Base-by-base conservation (phyloP, 2,797 vertebrate species). In the Margarornis squamiger region DNA sequence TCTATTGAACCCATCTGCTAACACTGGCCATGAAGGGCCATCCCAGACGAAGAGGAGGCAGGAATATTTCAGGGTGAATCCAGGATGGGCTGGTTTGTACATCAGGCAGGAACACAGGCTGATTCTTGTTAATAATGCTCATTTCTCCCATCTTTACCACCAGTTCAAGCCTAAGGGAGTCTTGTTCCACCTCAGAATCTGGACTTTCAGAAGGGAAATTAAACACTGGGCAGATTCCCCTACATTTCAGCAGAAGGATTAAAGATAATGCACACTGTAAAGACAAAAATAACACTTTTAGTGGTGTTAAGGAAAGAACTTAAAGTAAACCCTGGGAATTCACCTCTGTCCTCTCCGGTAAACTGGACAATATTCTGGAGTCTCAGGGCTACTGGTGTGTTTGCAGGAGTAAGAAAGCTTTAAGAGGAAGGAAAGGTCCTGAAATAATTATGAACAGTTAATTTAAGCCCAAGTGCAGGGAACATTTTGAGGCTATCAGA, bases 241-340 rank as follows among this genome's bases (percentile, higher is more conserved):
- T 26, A 29, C 43, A 19, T 58, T 84, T 67, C 59, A 67, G 45
- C 30, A 88, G 32, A 59, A 63, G 18, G 14, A 75, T 61, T 77
- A 55, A 43, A 58, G 36, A 72, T 24, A 58, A 71, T 0, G 1
- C 5, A 67, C 9, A 0, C 0, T 27, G 10, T 32, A 32, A 71
- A 59, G 32, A 55, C 10, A 63, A 32, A 66, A 78, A 59, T 4
- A 71, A 77, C 11, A 6, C 38, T 84, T 55, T 48, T 18, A 79
- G n/a, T 51, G 51, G 36, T n/a, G 48, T 36, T 36, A 54, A 4
- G 22, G 34, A 43, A 84, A 61, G 29, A 57, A 61, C 22, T 46
- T 3, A 10, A 57, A 71, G 22, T 8, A 59, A 94, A 67, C 13
- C 10, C 20, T 51, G 38, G 0, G 7, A 72, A 58, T 23, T 81